Evolutionary conservation across 2,888 invertebrate genomes (phyloP), one percentile per base, ranked within the genome.

Genomic region (Leuctra nigra): DNA sequence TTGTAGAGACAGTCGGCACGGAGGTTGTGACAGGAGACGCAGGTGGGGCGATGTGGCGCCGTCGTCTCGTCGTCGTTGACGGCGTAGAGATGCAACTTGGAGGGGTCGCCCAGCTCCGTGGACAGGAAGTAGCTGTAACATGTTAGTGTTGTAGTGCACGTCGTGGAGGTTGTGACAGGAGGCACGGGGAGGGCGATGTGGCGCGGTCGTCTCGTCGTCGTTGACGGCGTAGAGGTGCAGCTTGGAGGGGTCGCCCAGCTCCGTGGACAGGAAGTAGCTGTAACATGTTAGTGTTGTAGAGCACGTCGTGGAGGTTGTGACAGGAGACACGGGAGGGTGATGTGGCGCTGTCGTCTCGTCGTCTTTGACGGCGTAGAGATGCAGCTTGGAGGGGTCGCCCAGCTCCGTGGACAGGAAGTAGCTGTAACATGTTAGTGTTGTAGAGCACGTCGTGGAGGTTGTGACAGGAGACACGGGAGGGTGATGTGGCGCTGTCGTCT

Each of bases 251-350:
- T 89, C 86, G 11, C 77, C 74, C 61, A 81, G 83, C 4, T 81
- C 80, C 25, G 89, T 92, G 1, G 91, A 91, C 64, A 85, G 80
- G 73, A 89, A 97, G 77, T n/a, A n/a, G n/a, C n/a, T n/a, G n/a
- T 23, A 65, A 64, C 33, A 33, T 9, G 0, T 83, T 89, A 6
- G 75, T n/a, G n/a, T n/a, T n/a, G n/a, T n/a, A n/a, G n/a, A n/a
- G n/a, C n/a, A n/a, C n/a, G n/a, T n/a, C n/a, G n/a, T n/a, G n/a
- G n/a, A n/a, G n/a, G n/a, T n/a, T n/a, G n/a, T n/a, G 13, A 36
- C n/a, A n/a, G n/a, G n/a, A n/a, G n/a, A n/a, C n/a, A n/a, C n/a
- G n/a, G n/a, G n/a, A n/a, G 24, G 62, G 18, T 59, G 54, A 53
- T 65, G 53, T 46, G 65, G 58, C n/a, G 61, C 77, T 70, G 65